Evolutionary conservation across 2,113 vertebrate genomes (phyloP).

Genomic region (Thunnus maccoyii): DNA sequence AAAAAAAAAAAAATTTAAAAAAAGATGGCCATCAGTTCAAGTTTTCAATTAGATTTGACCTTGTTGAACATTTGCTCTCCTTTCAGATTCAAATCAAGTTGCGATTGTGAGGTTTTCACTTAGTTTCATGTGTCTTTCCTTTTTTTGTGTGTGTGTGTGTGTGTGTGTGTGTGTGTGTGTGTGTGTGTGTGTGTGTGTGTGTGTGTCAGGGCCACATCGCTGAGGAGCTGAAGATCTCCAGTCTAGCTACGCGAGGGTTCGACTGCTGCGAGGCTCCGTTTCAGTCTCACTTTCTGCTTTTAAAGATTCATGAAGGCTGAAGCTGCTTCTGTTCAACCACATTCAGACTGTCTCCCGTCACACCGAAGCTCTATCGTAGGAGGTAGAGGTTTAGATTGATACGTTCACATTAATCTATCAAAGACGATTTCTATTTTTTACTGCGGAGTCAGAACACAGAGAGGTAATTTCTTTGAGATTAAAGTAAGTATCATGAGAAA

Average conservation of each 20-base stretch:
- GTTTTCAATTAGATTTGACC: slow-evolving; percentile 58
- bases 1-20: background rate
- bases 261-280: background rate
- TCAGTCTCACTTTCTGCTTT: background rate
- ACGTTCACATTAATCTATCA: too few species aligned
- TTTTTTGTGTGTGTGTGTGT: background rate
- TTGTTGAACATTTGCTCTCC: slow-evolving; percentile 40
- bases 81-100: slow-evolving; percentile 33
- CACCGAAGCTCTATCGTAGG: background rate
- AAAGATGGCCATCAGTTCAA: slow-evolving; percentile 24
- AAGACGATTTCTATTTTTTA: too few species aligned
- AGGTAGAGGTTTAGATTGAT: background rate
- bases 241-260: background rate
- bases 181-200: slow-evolving; percentile 2
- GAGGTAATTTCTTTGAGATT: too few species aligned
- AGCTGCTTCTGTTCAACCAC: background rate
- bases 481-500: too few species aligned
- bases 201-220: slow-evolving; percentile 19
- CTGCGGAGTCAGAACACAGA: too few species aligned
- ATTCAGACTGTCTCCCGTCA: background rate
- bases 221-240: slow-evolving; percentile 14
- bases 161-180: too few species aligned
- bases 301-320: slow-evolving; percentile 3
- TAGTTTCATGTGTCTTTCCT: slow-evolving; percentile 3
- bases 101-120: background rate